Base-by-base conservation (phyloP, 2,113 vertebrate species). In the Agapornis roseicollis region DNA sequence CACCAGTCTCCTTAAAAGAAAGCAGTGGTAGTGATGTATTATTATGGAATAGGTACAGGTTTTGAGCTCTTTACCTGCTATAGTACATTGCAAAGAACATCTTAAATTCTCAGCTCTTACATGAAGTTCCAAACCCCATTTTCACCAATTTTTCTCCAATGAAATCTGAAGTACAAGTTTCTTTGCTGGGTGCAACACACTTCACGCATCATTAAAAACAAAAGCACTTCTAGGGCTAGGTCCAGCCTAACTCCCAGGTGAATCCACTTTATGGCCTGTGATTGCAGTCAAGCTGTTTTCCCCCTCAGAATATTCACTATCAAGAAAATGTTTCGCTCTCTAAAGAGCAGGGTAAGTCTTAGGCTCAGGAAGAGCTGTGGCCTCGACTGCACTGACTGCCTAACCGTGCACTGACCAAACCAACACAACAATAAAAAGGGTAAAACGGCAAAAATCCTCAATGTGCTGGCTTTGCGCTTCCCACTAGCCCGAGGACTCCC, bases 1-100 rank as follows among this genome's bases (percentile, higher is more conserved):
- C 77, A 98, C 99, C 93, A 99, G 96, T 99, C 99, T 83, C 99
- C 99, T 99, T 92, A 52, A 89, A 92, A 85, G 31, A 94, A 94
- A 80, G n/a, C 41, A 93, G 80, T 5, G 52, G 13, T 24, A 78
- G 7, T 29, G 16, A 76, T 28, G 41, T 2, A 70, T 76, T 18
- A 47, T 37, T 52, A 11, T 39, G n/a, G 47, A 78, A 56, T 0
- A 74, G 18, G 35, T 10, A 69, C 15, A 17, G 3, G 1, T 66
- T 85, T 14, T 23, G 6, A 83, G 24, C 33, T 55, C 37, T 68
- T 72, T 25, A 68, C 6, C 39, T n/a, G n/a, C 39, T 60, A 27
- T 3, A 44, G 17, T 6, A 35, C 0, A 0, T 28, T n/a, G 35
- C 19, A 68, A 64, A 73, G 14, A 78, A 20, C 18, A 76, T 27